Evolutionary conservation across 2,888 invertebrate genomes (phyloP), one percentile per base, ranked within the genome.

Genomic region (Allolobophora icterica): DNA sequence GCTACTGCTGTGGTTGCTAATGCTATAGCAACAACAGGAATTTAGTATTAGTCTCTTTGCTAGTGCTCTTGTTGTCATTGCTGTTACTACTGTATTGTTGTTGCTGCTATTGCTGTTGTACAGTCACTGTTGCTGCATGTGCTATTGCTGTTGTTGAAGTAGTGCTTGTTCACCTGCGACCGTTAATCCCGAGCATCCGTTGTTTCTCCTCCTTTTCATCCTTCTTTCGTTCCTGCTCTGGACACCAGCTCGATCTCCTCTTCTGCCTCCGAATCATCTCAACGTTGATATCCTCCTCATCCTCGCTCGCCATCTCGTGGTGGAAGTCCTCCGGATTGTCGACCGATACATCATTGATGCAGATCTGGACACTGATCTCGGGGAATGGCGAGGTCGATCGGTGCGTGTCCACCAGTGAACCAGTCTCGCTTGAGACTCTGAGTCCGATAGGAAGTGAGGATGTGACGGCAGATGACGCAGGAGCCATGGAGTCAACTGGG

Each of bases 281-380:
- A 34, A 92, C 89, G 35, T 93, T 91, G 90, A 92, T 52, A 15
- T 89, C 93, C n/a, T 90, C 90, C 83, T 92, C 91, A 52, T 94
- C 93, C 19, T 93, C 93, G 90, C 42, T 90, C 90, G 84, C 91
- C 42, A 38, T 93, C 35, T 45, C 58, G 1, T 71, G 30, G 71
- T 71, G 71, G 89, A 91, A 91, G 89, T 94, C 93, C 24, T 94
- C 93, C 15, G 93, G 92, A 92, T 94, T 94, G 42, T 94, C 94
- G 15, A 94, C 93, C 3, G 94, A 94, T 83, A 94, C 93, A 83
- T 94, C 94, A 91, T 95, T 95, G 42, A 95, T 94, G 92, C 94
- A 94, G 92, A 95, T 94, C 42, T 93, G 93, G 34, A 94, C 93
- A 90, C 92, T 92, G 33, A 92, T 91, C 42, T 93, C 93, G 35